Evolutionary conservation across 2,888 invertebrate species (phyloP).

Genomic region (Ptychoptera contaminata): DNA sequence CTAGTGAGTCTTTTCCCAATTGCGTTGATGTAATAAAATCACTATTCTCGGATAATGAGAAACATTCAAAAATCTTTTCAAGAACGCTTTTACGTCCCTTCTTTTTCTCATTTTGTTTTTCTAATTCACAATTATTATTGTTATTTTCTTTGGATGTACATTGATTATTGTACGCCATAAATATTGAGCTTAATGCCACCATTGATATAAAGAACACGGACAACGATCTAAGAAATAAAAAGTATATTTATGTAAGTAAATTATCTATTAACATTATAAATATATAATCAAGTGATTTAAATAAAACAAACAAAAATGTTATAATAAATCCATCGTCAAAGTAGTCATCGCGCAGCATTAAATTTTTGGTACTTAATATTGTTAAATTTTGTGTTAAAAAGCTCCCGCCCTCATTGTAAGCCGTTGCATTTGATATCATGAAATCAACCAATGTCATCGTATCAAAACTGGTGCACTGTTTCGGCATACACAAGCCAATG

Average conservation of each 20-base stretch:
- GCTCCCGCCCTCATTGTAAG: conserved; percentile 5
- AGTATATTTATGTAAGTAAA: neutral
- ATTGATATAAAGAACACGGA: neutral
- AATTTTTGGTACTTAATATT: conserved; percentile 10
- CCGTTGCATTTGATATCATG: conserved; percentile 7
- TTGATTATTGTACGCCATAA: neutral
- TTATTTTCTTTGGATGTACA: conserved; percentile 1
- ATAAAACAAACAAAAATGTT: conserved; percentile 10
- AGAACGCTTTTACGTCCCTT: conserved; percentile 1
- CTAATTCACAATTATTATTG: neutral
- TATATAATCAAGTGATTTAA: neutral
- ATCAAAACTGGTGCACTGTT: conserved; percentile 8
- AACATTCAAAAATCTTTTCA: conserved; percentile 10
- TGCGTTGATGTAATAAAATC: conserved; percentile 9
- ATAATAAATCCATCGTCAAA: conserved; percentile 9
- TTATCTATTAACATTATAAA: neutral
- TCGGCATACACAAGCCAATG: conserved; percentile 12
- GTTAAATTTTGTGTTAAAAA: conserved; percentile 7
- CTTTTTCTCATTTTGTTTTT: conserved; percentile 1
- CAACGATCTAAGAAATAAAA: neutral
- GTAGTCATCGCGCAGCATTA: conserved; percentile 11
- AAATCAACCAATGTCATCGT: conserved; percentile 5
- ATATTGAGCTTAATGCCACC: conserved; percentile 6
- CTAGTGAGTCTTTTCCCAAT: conserved; percentile 11
- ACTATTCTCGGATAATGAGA: conserved; percentile 10